phyloP scores from a whole-genome alignment of 2,113 vertebrate genomes.

The Nesoenas mayeri region DNA sequence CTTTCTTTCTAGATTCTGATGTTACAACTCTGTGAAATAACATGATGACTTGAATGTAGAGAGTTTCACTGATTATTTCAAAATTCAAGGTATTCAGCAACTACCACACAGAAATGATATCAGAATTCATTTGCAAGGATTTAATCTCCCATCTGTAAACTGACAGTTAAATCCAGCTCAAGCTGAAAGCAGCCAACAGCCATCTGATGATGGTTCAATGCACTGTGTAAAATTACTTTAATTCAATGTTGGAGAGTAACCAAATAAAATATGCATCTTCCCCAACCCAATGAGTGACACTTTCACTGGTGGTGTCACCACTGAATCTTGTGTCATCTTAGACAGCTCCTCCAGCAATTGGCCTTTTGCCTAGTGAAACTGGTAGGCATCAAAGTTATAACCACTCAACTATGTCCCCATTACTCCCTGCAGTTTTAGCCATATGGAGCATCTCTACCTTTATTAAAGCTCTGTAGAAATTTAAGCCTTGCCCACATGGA shows the following conservation, averaged over 20 bases:
- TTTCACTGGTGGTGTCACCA: background rate
- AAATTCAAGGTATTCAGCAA: background rate
- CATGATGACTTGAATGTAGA: background rate
- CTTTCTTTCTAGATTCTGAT: background rate
- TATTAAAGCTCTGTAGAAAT: background rate
- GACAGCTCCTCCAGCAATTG: background rate
- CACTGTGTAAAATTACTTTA: constrained; percentile 8
- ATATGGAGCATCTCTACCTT: background rate
- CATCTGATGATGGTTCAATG: background rate
- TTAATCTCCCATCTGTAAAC: background rate
- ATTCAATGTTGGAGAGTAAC: constrained; percentile 13
- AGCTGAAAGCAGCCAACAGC: background rate
- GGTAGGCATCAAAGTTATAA: background rate
- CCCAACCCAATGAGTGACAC: background rate
- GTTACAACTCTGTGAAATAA: background rate
- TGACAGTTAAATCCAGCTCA: background rate
- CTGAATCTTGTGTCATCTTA: background rate
- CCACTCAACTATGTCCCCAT: background rate
- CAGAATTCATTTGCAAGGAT: constrained; percentile 5
- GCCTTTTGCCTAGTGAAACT: constrained; percentile 11
- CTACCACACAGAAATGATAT: background rate
- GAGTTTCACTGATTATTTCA: background rate
- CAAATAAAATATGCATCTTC: constrained; percentile 8
- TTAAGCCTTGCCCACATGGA: background rate
- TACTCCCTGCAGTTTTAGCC: background rate